phyloP scores from a whole-genome alignment of 1,140 invertebrate genomes.

The Ditylenchus dipsaci region DNA sequence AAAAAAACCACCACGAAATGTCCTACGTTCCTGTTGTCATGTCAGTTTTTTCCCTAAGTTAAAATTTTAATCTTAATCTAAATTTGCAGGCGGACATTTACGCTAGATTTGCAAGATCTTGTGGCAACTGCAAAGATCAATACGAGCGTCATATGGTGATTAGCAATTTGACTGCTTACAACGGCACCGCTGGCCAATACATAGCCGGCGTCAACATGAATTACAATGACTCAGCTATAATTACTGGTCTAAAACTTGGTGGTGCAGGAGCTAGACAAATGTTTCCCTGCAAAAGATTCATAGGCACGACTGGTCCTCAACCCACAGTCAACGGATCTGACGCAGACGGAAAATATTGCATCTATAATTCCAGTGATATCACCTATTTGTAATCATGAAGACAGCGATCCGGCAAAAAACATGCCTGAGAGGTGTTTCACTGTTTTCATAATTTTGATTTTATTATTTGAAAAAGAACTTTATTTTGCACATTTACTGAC shows the following conservation, averaged over 20 bases:
- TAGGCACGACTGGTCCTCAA: not conserved
- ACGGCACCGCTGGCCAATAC: slow-evolving; percentile 5
- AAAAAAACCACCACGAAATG: too few relatives aligned
- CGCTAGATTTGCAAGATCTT: not conserved
- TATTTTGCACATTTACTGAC: too few relatives aligned
- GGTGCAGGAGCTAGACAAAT: not conserved
- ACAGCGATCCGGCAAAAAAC: too few relatives aligned
- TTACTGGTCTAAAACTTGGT: not conserved
- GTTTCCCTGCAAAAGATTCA: not conserved
- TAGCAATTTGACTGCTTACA: not conserved
- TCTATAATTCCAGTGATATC: not conserved
- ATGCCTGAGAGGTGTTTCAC: too few relatives aligned
- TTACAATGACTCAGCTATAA: slow-evolving; percentile 9
- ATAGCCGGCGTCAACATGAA: slow-evolving; percentile 12
- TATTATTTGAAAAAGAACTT: too few relatives aligned
- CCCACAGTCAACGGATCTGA: not conserved
- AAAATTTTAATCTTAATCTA: not conserved
- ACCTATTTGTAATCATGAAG: too few relatives aligned
- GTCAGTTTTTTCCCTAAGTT: too few relatives aligned
- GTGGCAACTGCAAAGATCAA: slow-evolving; percentile 8
- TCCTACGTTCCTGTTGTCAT: too few relatives aligned
- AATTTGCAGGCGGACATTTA: not conserved
- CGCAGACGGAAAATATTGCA: not conserved
- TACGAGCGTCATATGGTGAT: slow-evolving; percentile 7
- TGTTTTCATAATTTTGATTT: too few relatives aligned